Conservation (phyloP, 2,888 invertebrate species). For the Diarsia mendica region DNA sequence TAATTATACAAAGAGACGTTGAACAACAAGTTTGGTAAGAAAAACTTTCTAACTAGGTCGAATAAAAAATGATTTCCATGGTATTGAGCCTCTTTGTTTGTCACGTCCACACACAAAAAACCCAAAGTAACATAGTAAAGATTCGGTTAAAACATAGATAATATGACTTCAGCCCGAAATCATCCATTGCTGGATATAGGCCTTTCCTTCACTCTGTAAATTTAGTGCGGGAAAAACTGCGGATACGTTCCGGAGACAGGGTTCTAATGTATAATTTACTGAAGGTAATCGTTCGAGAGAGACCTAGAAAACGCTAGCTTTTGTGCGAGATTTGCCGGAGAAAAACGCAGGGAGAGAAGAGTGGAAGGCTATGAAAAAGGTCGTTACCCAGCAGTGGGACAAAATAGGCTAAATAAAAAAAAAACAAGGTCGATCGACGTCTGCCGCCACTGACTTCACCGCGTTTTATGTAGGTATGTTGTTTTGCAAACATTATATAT, state of each 20-base stretch:
- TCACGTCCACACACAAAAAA: too few species aligned
- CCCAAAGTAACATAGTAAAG: background rate
- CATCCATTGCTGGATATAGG: background rate
- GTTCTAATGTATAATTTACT: background rate
- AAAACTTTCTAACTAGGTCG: background rate
- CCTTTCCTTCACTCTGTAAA: background rate
- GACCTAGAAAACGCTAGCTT: too few species aligned
- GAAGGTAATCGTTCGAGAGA: too few species aligned
- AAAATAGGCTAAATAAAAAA: too few species aligned
- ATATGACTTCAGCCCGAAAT: background rate
- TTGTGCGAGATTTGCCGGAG: too few species aligned
- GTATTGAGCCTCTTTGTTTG: background rate
- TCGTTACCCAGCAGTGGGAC: too few species aligned
- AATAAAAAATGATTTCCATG: background rate
- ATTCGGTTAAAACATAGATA: background rate
- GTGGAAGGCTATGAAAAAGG: too few species aligned
- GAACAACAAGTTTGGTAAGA: background rate
- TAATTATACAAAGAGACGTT: background rate
- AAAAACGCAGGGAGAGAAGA: too few species aligned
- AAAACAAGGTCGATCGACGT: too few species aligned
- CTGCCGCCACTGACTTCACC: background rate
- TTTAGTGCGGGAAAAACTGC: too few species aligned
- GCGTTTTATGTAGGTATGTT: background rate
- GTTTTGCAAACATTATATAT: background rate
- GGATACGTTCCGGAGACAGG: background rate